Evolutionary conservation across 2,797 vertebrate genomes (phyloP).

Genomic region (Labeo calbasu): DNA sequence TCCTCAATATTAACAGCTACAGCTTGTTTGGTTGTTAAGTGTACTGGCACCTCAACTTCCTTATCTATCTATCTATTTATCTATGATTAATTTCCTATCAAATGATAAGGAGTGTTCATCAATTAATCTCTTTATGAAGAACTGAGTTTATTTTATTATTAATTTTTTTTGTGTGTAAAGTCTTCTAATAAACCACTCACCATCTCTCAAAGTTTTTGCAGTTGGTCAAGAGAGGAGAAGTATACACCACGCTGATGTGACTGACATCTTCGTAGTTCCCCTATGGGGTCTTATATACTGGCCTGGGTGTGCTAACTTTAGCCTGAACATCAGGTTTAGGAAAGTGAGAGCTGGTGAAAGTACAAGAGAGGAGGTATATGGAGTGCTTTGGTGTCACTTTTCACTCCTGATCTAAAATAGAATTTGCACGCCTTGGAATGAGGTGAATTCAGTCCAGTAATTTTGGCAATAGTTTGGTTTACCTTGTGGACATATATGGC

Average conservation of each 20-base stretch:
- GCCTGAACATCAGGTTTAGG: slow-evolving; percentile 83
- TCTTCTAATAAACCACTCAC: slow-evolving; percentile 73
- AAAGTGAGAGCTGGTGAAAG: slow-evolving; percentile 72
- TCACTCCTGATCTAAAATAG: slow-evolving; percentile 79
- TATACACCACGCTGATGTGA: slow-evolving; percentile 77
- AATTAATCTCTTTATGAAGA: neutral
- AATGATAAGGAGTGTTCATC: neutral
- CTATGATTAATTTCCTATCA: neutral
- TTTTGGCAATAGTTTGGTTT: slow-evolving; percentile 69
- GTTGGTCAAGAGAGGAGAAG: slow-evolving; percentile 81
- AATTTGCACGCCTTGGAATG: slow-evolving; percentile 77
- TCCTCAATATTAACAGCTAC: neutral
- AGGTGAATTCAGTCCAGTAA: slow-evolving; percentile 79
- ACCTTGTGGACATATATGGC: slow-evolving; percentile 78
- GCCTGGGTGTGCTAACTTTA: slow-evolving; percentile 85
- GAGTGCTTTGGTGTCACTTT: slow-evolving; percentile 69
- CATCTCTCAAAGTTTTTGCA: slow-evolving; percentile 76
- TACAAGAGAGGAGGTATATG: slow-evolving; percentile 74
- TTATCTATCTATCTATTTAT: neutral
- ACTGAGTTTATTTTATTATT: neutral
- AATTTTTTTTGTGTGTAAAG: neutral
- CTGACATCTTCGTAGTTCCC: slow-evolving; percentile 76
- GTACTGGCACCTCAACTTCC: neutral
- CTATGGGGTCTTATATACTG: slow-evolving; percentile 86
- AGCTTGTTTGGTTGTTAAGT: neutral